Conservation (phyloP, 2,888 invertebrate genomes). For the Caenorhabditis parvicauda region DNA sequence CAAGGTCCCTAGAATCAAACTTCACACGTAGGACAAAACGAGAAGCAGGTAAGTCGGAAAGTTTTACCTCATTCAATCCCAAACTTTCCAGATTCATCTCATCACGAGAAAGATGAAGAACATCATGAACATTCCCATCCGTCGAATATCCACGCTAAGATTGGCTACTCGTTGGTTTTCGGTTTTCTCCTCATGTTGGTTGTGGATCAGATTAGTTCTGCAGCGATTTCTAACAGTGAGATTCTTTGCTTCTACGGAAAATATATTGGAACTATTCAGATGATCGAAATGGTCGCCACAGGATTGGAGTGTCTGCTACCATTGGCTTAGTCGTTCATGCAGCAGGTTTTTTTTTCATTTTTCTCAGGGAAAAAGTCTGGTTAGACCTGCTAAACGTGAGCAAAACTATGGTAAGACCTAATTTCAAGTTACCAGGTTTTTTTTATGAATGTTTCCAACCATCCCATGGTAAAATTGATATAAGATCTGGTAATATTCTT, state of each 20-base stretch:
- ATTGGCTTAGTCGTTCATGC: slow-evolving; percentile 96
- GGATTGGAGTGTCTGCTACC: slow-evolving; percentile 80
- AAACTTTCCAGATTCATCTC: slow-evolving; percentile 8
- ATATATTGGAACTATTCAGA: slow-evolving; percentile 15
- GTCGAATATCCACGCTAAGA: slow-evolving; percentile 64
- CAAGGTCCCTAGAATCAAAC: slow-evolving; percentile 2
- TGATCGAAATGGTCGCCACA: slow-evolving; percentile 33
- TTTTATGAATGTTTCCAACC: slow-evolving; percentile 1
- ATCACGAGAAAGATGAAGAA: slow-evolving; percentile 13
- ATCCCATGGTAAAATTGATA: no score
- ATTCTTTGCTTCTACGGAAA: slow-evolving; percentile 3
- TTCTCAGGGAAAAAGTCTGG: no score
- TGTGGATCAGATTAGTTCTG: slow-evolving; percentile 75
- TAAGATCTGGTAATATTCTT: no score
- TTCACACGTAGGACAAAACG: slow-evolving; percentile 2
- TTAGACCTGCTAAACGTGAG: no score
- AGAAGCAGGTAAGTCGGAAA: background rate
- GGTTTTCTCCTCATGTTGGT: slow-evolving; percentile 97
- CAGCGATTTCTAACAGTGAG: slow-evolving; percentile 37
- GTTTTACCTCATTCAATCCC: background rate
- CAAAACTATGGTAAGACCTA: no score
- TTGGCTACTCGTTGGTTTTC: slow-evolving; percentile 86
- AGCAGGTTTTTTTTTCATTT: slow-evolving; percentile 71
- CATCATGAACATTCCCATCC: slow-evolving; percentile 10
- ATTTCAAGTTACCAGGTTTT: background rate